Evolutionary conservation across 2,888 invertebrate genomes (phyloP).

Genomic region (Zonitis immaculata): DNA sequence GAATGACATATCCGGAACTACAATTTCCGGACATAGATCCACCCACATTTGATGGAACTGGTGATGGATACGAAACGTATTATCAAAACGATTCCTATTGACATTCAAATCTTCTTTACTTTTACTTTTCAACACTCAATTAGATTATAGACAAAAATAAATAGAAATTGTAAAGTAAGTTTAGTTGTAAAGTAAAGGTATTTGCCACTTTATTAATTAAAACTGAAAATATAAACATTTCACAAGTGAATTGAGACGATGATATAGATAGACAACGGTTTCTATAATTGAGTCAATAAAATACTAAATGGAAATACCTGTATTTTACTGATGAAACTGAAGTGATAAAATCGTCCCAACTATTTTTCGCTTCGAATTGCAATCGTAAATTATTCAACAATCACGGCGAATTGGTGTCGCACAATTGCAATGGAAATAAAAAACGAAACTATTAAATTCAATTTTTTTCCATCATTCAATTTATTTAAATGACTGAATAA

Average conservation of each 20-base stretch:
- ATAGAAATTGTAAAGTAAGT: not conserved
- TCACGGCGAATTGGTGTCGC: not conserved
- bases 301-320: not conserved
- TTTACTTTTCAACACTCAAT: no score
- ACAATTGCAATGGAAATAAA: not conserved
- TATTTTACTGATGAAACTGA: not conserved
- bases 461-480: not conserved
- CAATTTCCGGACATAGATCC: conserved; percentile 8
- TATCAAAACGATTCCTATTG: not conserved
- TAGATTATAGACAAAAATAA: no score
- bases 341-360: not conserved
- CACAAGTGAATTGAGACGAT: no score
- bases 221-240: not conserved
- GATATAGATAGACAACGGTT: no score
- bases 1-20: conserved; percentile 7
- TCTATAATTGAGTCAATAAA: not conserved
- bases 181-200: not conserved
- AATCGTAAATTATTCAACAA: not conserved
- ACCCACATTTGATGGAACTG: conserved; percentile 7
- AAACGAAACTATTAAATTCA: no score
- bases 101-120: not conserved
- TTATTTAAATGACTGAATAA: not conserved
- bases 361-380: not conserved
- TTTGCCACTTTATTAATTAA: not conserved
- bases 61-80: not conserved